Evolutionary conservation across 2,113 vertebrate species (phyloP).

Genomic region (Phoenicopterus ruber): DNA sequence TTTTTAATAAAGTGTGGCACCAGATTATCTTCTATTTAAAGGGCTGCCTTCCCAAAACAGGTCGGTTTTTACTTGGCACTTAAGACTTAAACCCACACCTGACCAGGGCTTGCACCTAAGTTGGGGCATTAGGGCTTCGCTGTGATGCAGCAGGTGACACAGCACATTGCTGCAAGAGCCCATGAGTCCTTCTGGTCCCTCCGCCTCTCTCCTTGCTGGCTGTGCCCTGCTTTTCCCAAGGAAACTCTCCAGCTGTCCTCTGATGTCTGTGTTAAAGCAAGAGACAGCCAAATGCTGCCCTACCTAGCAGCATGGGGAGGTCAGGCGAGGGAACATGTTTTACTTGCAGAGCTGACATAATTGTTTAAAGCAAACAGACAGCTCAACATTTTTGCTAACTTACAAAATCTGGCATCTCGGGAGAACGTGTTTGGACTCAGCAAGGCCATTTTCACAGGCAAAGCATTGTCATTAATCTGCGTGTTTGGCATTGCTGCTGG

Average conservation of each 20-base stretch:
- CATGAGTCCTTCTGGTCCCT: accelerated
- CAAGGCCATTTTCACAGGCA: constrained; percentile 29
- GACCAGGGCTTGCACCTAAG: not conserved
- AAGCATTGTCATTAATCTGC: constrained; percentile 26
- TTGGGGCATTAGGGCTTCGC: not conserved
- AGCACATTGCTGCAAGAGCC: not conserved
- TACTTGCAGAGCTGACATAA: constrained; percentile 40
- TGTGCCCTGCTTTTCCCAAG: not conserved
- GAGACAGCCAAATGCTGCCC: not conserved
- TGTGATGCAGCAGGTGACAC: not conserved
- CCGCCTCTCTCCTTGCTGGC: not conserved
- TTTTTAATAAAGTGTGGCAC: not conserved
- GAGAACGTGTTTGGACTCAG: constrained; percentile 42
- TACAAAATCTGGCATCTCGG: constrained; percentile 27
- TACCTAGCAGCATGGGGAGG: not conserved
- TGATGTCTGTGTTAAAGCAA: not conserved
- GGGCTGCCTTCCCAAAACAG: not conserved
- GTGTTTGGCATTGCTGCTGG: constrained; percentile 26
- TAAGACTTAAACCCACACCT: not conserved
- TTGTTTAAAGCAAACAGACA: constrained; percentile 53
- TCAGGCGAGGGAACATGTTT: constrained; percentile 18
- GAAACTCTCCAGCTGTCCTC: constrained; percentile 7
- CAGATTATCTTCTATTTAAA: not conserved
- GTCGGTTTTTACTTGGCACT: not conserved
- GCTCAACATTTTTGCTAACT: constrained; percentile 54